Conservation (phyloP, 1,140 invertebrate genomes). For the Papilio aristodemus region DNA sequence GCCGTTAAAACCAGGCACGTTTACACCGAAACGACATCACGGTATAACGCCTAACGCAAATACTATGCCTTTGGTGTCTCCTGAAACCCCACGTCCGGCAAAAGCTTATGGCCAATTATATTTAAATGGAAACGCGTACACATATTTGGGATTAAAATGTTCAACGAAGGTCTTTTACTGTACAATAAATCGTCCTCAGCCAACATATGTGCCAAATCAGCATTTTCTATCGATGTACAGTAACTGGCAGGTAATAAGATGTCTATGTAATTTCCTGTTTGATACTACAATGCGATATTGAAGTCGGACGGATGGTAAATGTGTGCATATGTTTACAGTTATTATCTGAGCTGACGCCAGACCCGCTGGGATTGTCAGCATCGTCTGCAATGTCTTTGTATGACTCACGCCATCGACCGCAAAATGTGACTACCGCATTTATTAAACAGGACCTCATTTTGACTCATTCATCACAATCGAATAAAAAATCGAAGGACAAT, state of each 20-base stretch:
- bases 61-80: conserved; percentile 89
- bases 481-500: conserved; percentile 68
- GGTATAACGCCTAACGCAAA: conserved; percentile 88
- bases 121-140: conserved; percentile 95
- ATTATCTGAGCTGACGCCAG: conserved; percentile 86
- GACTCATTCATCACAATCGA: conserved; percentile 86
- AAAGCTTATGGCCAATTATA: conserved; percentile 94
- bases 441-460: conserved; percentile 84
- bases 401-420: conserved; percentile 87
- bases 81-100: conserved; percentile 92
- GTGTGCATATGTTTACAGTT: conserved; percentile 78
- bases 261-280: conserved; percentile 31
- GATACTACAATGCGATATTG: conserved; percentile 38
- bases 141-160: conserved; percentile 93
- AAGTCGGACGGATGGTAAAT: conserved; percentile 48
- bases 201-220: conserved; percentile 95
- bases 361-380: conserved; percentile 86
- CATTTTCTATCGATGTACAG: conserved; percentile 98
- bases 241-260: conserved; percentile 89
- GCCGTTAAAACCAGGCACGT: conserved; percentile 90
- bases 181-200: conserved; percentile 94
- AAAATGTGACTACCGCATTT: conserved; percentile 81
- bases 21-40: conserved; percentile 88
- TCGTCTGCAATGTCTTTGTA: conserved; percentile 85
- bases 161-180: conserved; percentile 95